Percentiles rank a stretch among this genome's conserved stretches.
phyloP scores from a whole-genome alignment of 2,797 vertebrate species.

The Melanotaenia trifasciata region DNA sequence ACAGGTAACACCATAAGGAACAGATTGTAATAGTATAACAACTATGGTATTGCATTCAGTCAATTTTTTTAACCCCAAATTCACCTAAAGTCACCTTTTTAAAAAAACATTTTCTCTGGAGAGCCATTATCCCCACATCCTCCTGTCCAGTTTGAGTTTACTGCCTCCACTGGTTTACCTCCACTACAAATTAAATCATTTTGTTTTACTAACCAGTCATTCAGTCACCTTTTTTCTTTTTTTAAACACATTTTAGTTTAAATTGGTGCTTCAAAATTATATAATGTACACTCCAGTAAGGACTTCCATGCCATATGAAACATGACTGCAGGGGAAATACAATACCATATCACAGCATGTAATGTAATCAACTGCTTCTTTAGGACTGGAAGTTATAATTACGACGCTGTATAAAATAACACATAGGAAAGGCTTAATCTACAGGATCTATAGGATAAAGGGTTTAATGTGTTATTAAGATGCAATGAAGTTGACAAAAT shows the following conservation, averaged over 20 bases:
- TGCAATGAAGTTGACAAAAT: conserved; percentile 16
- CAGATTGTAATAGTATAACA: too few relatives aligned
- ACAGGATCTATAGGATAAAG: conserved; percentile 5
- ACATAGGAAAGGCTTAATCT: conserved; percentile 9
- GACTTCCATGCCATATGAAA: neutral
- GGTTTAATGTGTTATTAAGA: conserved; percentile 13
- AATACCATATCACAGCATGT: neutral
- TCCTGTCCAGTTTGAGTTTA: neutral
- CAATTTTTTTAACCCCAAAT: neutral
- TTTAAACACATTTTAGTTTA: neutral
- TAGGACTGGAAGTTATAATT: conserved; percentile 5
- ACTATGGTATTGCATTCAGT: neutral
- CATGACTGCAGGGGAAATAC: conserved; percentile 16
- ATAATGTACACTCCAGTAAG: neutral
- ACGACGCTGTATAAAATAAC: conserved; percentile 13
- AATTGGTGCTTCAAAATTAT: conserved; percentile 5
- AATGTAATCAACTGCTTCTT: conserved; percentile 15
- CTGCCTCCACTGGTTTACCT: neutral
- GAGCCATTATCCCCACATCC: neutral
- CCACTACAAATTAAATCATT: neutral
- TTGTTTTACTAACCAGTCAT: neutral
- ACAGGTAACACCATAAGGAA: neutral
- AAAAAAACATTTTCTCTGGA: neutral
- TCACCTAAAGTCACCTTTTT: neutral
- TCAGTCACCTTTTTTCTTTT: neutral